These are phyloP conservation scores for Drosophila kikkawai DNA, from an alignment of 1,140 invertebrate genomes.

Conservation along the genomic window DNA sequence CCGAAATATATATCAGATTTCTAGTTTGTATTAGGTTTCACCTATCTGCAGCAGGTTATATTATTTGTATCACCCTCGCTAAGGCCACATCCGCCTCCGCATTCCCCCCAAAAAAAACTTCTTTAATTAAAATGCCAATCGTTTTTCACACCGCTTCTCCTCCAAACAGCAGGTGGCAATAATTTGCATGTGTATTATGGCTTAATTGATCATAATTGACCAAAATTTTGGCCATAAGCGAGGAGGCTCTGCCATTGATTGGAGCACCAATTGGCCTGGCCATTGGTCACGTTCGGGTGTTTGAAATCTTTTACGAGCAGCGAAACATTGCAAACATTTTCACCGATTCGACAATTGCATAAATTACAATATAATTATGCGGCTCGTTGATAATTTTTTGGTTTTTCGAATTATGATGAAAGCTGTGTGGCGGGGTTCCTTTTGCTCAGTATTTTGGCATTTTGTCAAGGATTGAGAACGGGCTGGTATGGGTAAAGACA, in stretches of 20 bases:
- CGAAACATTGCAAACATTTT: slow-evolving; percentile 63
- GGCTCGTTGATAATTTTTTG: slow-evolving; percentile 73
- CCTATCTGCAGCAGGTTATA: background rate
- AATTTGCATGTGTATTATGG: slow-evolving; percentile 51
- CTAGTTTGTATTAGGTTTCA: no score
- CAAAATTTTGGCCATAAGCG: slow-evolving; percentile 61
- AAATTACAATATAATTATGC: slow-evolving; percentile 83
- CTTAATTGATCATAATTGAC: slow-evolving; percentile 70
- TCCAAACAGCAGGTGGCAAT: slow-evolving; percentile 22
- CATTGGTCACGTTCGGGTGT: slow-evolving; percentile 64
- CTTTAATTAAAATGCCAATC: slow-evolving; percentile 48
- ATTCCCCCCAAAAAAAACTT: background rate
- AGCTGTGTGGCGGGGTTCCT: slow-evolving; percentile 23
- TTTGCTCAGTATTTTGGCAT: slow-evolving; percentile 39
- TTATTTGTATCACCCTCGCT: slow-evolving; percentile 6
- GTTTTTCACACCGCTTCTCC: slow-evolving; percentile 35
- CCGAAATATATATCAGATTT: background rate
- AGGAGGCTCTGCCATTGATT: slow-evolving; percentile 40
- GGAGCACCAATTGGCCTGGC: slow-evolving; percentile 35
- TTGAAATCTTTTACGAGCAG: slow-evolving; percentile 73
- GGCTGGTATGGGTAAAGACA: slow-evolving; percentile 17
- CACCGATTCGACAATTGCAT: slow-evolving; percentile 50
- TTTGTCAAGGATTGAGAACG: slow-evolving; percentile 43
- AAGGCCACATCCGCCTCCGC: slow-evolving; percentile 5
- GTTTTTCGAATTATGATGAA: slow-evolving; percentile 65